phyloP scores from a whole-genome alignment of 2,113 vertebrate species.

The Carassius auratus region DNA sequence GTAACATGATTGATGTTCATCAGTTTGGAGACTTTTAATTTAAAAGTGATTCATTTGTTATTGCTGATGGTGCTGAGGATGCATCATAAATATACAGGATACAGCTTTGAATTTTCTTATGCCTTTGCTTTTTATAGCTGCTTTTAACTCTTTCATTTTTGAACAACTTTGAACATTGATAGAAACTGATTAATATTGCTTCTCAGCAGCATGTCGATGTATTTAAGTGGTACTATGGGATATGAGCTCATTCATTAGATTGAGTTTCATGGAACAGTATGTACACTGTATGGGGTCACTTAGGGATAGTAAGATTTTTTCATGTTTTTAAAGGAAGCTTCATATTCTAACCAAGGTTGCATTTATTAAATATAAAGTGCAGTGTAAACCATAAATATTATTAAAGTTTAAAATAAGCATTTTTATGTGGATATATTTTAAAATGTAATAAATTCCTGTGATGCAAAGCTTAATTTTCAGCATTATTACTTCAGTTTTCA shows the following conservation, averaged over 20 bases:
- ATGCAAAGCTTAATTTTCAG: neutral
- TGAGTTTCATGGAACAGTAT: neutral
- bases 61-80: neutral
- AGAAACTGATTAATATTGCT: neutral
- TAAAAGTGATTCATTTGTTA: neutral
- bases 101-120: neutral
- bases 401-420: neutral
- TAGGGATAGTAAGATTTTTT: neutral
- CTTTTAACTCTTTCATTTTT: neutral
- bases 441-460: neutral
- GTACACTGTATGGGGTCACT: neutral
- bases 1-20: neutral
- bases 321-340: neutral
- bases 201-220: neutral
- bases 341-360: neutral
- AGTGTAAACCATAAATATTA: neutral
- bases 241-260: neutral
- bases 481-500: neutral
- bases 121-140: neutral
- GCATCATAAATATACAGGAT: neutral
- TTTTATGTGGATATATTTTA: neutral
- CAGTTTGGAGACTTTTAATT: slow-evolving; percentile 3
- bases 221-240: neutral
- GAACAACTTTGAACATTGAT: neutral
- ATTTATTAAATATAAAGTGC: neutral